phyloP scores from a whole-genome alignment of 2,888 invertebrate genomes.

The Stenichneumon culpator region DNA sequence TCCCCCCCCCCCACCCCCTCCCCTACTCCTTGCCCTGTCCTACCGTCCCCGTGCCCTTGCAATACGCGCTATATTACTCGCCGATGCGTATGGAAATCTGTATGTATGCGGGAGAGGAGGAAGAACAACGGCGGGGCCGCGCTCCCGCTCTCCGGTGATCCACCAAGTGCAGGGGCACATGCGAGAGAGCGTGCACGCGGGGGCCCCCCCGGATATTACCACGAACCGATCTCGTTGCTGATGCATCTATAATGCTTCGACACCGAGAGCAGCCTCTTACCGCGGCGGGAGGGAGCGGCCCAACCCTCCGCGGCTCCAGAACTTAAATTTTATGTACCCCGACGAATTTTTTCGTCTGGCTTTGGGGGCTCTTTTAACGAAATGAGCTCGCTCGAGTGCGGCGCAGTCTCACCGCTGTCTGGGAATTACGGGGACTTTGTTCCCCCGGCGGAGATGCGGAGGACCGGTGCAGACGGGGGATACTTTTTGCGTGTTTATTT shows the following conservation, averaged over 20 bases:
- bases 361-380: constrained; percentile 16
- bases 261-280: constrained; percentile 13
- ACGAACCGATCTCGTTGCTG: constrained; percentile 50
- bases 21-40: not conserved
- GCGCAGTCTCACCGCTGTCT: constrained; percentile 3
- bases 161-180: constrained; percentile 26
- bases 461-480: not conserved
- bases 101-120: constrained; percentile 8
- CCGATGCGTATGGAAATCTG: constrained; percentile 34
- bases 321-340: constrained; percentile 35
- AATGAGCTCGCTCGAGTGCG: not conserved
- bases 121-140: not conserved
- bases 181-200: not conserved
- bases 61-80: constrained; percentile 33
- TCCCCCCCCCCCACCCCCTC: no score
- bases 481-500: not conserved
- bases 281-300: not conserved
- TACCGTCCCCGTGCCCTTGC: constrained; percentile 11
- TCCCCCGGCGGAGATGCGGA: not conserved
- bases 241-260: constrained; percentile 33
- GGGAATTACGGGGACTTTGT: not conserved
- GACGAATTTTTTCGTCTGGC: constrained; percentile 26
- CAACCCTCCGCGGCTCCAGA: not conserved
- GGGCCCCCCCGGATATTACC: constrained; percentile 35
- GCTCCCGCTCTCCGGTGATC: constrained; percentile 8